phyloP scores from a whole-genome alignment of 2,113 vertebrate species.

The Mus spicilegus region DNA sequence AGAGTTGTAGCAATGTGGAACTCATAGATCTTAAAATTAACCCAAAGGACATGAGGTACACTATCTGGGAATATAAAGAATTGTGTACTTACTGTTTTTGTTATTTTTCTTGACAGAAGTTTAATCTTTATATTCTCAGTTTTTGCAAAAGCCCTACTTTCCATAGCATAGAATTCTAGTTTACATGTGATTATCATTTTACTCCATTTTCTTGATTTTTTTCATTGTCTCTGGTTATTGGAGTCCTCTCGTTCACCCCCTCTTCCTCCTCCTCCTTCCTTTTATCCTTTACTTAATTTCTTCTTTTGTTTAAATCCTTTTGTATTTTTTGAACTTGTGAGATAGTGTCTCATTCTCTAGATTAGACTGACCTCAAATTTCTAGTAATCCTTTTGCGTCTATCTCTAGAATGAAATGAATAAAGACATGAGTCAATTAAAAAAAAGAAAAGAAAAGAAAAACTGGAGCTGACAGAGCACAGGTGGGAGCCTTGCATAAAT shows the following conservation, averaged over 20 bases:
- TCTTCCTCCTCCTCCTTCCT: too few relatives aligned
- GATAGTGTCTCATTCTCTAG: too few relatives aligned
- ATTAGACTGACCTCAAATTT: too few relatives aligned
- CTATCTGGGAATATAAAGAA: not conserved
- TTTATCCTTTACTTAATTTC: not conserved
- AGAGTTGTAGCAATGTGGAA: not conserved
- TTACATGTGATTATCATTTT: not conserved
- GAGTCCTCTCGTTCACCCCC: fast-evolving
- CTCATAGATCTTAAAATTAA: not conserved
- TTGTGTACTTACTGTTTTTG: not conserved
- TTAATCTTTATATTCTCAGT: not conserved
- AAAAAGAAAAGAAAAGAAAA: too few relatives aligned
- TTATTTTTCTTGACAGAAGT: not conserved
- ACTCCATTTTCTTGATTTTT: not conserved
- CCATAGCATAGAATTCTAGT: not conserved
- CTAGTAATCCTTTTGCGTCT: too few relatives aligned
- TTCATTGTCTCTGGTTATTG: not conserved
- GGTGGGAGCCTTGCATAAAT: too few relatives aligned
- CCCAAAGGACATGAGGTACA: not conserved
- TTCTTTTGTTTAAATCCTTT: too few relatives aligned
- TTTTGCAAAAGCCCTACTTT: not conserved
- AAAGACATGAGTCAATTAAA: too few relatives aligned
- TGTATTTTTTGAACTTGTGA: too few relatives aligned
- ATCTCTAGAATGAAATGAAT: too few relatives aligned
- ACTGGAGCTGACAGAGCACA: not conserved